Evolutionary conservation across 2,113 vertebrate genomes (phyloP).

Genomic region (Dendropsophus ebraccatus): DNA sequence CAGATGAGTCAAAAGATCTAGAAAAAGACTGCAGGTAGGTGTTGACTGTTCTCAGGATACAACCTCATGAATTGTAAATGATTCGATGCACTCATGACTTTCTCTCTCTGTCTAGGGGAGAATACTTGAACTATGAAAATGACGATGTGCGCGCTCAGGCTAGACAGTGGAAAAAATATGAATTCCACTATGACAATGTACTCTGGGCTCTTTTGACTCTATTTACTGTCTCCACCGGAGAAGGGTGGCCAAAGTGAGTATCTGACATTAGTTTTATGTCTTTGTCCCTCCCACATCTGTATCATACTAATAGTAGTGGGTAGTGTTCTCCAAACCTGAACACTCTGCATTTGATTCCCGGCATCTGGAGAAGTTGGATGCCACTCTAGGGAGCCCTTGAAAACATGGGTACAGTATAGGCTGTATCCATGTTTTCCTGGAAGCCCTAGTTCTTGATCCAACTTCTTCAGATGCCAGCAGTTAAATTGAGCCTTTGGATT

Average conservation of each 20-base stretch:
- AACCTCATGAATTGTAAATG: not conserved
- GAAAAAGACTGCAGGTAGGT: conserved; percentile 93
- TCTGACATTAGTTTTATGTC: not conserved
- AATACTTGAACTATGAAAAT: conserved; percentile 92
- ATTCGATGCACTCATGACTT: not conserved
- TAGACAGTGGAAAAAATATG: conserved; percentile 92
- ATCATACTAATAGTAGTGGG: too few species aligned
- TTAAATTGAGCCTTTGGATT: too few species aligned
- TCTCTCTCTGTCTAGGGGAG: conserved; percentile 76
- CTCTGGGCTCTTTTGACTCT: conserved; percentile 95
- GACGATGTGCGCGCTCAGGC: conserved; percentile 87
- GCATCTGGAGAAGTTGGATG: too few species aligned
- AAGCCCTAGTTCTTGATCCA: too few species aligned
- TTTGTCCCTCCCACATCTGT: too few species aligned
- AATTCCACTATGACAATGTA: conserved; percentile 97
- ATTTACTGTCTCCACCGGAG: conserved; percentile 95
- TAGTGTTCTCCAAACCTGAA: too few species aligned
- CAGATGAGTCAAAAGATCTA: conserved; percentile 92
- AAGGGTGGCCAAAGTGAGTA: conserved; percentile 97
- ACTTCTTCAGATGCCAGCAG: too few species aligned
- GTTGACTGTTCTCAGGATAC: not conserved
- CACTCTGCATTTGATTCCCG: too few species aligned
- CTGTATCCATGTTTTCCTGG: too few species aligned
- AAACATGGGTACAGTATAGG: too few species aligned
- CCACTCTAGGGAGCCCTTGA: too few species aligned